A percentile compares a stretch with the other conserved stretches of the same genome.
Evolutionary conservation across 2,113 vertebrate genomes (phyloP).

Genomic region (Prionailurus viverrinus): DNA sequence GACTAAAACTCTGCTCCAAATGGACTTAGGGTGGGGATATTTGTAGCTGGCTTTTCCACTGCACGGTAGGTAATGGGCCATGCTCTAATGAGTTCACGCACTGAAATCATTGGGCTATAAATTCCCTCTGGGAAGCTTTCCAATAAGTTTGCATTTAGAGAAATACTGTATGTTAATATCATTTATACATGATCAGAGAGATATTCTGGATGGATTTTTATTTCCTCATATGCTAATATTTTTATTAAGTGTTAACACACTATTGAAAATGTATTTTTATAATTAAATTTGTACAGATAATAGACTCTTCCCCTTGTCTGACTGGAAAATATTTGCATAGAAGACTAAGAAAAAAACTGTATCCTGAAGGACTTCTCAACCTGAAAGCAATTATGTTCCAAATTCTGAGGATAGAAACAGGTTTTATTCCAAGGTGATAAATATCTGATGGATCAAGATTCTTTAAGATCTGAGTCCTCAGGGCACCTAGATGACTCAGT

Average conservation of each 20-base stretch:
- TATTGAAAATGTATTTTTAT: constrained; percentile 44
- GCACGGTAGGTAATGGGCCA: background rate
- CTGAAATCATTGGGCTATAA: background rate
- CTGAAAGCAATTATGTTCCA: constrained; percentile 15
- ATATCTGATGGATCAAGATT: background rate
- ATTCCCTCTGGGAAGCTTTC: background rate
- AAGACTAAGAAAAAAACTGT: constrained; percentile 53
- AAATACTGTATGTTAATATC: constrained; percentile 54
- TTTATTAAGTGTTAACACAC: constrained; percentile 35
- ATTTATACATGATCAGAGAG: constrained; percentile 16
- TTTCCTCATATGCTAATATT: background rate
- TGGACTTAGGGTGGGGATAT: background rate
- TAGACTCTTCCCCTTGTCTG: background rate
- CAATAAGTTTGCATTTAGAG: background rate
- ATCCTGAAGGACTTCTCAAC: constrained; percentile 28
- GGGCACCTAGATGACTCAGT: no score
- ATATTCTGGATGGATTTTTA: constrained; percentile 35
- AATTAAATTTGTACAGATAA: constrained; percentile 59
- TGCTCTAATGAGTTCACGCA: background rate
- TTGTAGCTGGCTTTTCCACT: background rate
- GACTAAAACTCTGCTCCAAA: background rate
- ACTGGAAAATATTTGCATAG: constrained; percentile 44
- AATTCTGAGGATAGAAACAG: background rate
- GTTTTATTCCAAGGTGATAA: constrained; percentile 7
- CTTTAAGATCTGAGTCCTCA: background rate